Evolutionary conservation across 2,113 vertebrate species (phyloP).

Genomic region (Tragelaphus imberbis): DNA sequence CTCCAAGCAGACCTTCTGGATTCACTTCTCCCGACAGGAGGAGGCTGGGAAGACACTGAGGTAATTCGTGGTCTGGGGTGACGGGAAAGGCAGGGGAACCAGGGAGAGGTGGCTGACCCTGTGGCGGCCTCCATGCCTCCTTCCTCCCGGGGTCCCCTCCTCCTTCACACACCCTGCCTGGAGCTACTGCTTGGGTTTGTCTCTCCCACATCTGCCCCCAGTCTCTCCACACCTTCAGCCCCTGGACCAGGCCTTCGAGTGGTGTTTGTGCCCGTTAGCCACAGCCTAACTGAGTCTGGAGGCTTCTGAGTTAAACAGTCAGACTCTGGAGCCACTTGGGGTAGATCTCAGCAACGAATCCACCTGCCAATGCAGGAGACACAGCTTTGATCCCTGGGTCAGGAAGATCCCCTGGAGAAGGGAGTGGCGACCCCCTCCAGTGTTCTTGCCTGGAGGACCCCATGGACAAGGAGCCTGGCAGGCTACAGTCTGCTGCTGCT

Average conservation of each 20-base stretch:
- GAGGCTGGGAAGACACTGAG: conserved; percentile 78
- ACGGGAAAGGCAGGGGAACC: rapidly evolving
- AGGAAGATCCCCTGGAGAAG: neutral
- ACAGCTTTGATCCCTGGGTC: neutral
- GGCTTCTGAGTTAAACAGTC: neutral
- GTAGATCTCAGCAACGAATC: neutral
- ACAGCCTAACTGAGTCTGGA: neutral
- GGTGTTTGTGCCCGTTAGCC: neutral
- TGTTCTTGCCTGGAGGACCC: neutral
- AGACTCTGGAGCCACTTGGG: neutral
- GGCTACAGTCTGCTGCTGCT: neutral
- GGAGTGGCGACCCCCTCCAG: neutral
- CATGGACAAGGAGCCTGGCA: neutral
- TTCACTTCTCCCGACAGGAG: conserved; percentile 75
- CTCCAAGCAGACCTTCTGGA: conserved; percentile 75
- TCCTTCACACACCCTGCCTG: neutral
- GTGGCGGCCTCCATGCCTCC: neutral
- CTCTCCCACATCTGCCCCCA: neutral
- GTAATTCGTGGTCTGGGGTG: conserved; percentile 66
- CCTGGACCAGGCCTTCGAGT: rapidly evolving
- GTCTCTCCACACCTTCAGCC: rapidly evolving
- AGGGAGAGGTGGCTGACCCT: neutral
- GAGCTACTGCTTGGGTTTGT: neutral
- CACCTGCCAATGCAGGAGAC: neutral
- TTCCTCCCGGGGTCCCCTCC: neutral